These are phyloP conservation scores for Halocynthia aurantium DNA, from an alignment of 23 tunicate species.

Conservation along the genomic window DNA sequence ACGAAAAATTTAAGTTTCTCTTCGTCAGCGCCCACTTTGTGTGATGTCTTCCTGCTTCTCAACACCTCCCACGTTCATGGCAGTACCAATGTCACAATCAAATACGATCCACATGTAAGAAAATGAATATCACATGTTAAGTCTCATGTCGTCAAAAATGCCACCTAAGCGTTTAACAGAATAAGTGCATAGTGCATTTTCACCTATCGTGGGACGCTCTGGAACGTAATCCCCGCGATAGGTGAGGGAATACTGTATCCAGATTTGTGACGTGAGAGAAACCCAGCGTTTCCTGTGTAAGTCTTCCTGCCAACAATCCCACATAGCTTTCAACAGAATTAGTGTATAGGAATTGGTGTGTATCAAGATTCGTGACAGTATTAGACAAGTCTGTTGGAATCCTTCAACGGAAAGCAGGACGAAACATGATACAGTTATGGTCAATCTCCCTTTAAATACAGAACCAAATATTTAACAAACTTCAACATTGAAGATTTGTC, in stretches of 20 bases:
- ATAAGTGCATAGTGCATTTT: background rate
- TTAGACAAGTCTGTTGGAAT: background rate
- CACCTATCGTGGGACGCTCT: too few species aligned
- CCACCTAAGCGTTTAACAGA: too few species aligned
- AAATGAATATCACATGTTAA: too few species aligned
- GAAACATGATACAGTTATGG: background rate
- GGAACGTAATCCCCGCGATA: too few species aligned
- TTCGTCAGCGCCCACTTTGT: constrained; percentile 6
- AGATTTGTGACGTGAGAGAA: background rate
- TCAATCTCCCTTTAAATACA: background rate
- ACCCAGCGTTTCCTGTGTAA: too few species aligned
- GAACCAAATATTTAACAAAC: background rate
- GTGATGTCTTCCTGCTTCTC: constrained; percentile 15
- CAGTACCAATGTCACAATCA: constrained; percentile 8
- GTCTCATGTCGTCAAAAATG: background rate
- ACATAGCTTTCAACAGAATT: too few species aligned
- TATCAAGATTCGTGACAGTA: too few species aligned
- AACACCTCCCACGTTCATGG: constrained; percentile 44
- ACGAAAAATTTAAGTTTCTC: constrained; percentile 21
- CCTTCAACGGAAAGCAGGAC: background rate
- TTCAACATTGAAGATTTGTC: background rate
- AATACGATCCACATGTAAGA: constrained; percentile 24
- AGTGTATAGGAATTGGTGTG: too few species aligned
- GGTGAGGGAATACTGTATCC: background rate
- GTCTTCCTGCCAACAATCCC: too few species aligned